A percentile compares a stretch with the other conserved stretches of the same genome.
Conservation (phyloP, 2,797 vertebrate genomes). For the Lepus oiostolus region DNA sequence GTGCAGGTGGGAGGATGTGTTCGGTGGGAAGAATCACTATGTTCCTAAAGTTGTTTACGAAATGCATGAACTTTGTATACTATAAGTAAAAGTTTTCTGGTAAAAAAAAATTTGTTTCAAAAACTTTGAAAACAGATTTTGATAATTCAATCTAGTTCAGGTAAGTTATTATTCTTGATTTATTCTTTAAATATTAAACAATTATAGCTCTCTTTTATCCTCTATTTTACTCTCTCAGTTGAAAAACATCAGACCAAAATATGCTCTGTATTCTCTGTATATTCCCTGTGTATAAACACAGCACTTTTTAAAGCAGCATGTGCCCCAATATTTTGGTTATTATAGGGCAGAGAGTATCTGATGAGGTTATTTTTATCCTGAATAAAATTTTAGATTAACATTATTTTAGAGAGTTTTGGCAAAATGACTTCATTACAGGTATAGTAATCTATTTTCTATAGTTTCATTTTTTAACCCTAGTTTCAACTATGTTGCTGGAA, state of each 20-base stretch:
- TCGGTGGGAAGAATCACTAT: no score
- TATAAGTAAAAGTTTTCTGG: no score
- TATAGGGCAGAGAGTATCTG: not conserved
- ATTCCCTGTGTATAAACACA: not conserved
- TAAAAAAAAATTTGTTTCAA: no score
- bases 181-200: constrained; percentile 26
- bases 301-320: not conserved
- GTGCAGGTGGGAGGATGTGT: no score
- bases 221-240: constrained; percentile 48
- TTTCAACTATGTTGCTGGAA: constrained; percentile 54
- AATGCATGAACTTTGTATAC: no score
- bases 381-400: constrained; percentile 36
- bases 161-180: constrained; percentile 30
- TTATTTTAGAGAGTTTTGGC: constrained; percentile 9
- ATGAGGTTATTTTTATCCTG: not conserved
- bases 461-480: constrained; percentile 34
- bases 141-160: constrained; percentile 25
- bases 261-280: constrained; percentile 24
- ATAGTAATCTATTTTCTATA: constrained; percentile 44
- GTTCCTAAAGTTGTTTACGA: no score
- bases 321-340: not conserved
- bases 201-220: not conserved
- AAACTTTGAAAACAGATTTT: not conserved
- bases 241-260: constrained; percentile 19
- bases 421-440: not conserved